phyloP scores from a whole-genome alignment of 2,797 vertebrate genomes.

The Poecile montanus region DNA sequence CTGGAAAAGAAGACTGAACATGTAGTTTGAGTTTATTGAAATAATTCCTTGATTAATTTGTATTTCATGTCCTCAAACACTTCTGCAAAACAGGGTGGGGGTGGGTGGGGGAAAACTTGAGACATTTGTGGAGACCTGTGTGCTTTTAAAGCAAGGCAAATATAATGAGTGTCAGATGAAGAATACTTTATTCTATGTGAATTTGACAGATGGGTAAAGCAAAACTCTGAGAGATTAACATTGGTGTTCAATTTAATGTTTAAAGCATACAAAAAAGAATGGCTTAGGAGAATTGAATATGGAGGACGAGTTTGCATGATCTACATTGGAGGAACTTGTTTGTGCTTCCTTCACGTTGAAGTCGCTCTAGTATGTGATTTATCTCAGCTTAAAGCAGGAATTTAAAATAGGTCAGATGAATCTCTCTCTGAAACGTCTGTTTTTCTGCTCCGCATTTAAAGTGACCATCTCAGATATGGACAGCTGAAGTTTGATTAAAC shows the following conservation, averaged over 20 bases:
- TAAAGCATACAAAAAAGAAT: not conserved
- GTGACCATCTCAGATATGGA: not conserved
- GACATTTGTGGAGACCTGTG: not conserved
- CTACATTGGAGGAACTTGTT: not conserved
- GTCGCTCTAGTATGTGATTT: not conserved
- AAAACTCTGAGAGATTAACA: constrained; percentile 10
- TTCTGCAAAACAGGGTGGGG: not conserved
- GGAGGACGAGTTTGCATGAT: not conserved
- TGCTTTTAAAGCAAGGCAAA: not conserved
- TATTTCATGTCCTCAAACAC: not conserved
- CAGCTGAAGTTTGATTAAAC: not conserved
- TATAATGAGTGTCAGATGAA: not conserved
- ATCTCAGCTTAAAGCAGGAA: constrained; percentile 5
- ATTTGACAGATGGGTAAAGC: not conserved
- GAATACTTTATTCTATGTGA: not conserved
- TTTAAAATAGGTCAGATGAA: constrained; percentile 50
- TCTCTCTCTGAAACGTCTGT: not conserved
- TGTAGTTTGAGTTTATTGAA: not conserved
- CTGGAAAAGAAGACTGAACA: not conserved
- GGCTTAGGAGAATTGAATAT: not conserved
- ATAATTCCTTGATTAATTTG: not conserved
- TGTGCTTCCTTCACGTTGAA: not conserved
- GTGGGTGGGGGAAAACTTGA: fast-evolving
- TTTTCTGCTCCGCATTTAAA: not conserved
- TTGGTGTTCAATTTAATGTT: constrained; percentile 4